Evolutionary conservation across 2,113 vertebrate species (phyloP).

Genomic region (Heteronetta atricapilla): DNA sequence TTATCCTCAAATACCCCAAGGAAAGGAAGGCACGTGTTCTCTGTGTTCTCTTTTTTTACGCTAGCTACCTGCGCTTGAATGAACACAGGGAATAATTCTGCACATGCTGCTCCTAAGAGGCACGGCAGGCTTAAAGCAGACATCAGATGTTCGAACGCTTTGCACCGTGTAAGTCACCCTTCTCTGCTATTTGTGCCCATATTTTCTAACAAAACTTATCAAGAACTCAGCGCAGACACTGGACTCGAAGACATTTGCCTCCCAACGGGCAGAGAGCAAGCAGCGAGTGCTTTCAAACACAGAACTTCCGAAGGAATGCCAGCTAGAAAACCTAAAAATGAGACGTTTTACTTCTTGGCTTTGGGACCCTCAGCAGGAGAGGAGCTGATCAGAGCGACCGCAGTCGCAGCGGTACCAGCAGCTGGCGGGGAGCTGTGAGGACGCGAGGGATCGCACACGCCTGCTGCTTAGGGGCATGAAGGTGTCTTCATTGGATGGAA

Average conservation of each 20-base stretch:
- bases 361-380: neutral
- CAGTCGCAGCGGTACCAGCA: neutral
- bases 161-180: neutral
- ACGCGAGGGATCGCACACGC: rapidly evolving
- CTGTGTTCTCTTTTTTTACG: too few relatives aligned
- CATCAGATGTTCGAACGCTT: neutral
- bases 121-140: neutral
- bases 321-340: neutral
- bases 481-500: neutral
- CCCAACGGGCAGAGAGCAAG: neutral
- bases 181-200: neutral
- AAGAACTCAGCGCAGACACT: neutral
- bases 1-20: neutral
- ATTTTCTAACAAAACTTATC: neutral
- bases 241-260: neutral
- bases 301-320: neutral
- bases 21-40: neutral
- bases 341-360: neutral
- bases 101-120: neutral
- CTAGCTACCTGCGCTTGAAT: neutral
- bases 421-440: neutral
- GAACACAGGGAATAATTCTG: neutral
- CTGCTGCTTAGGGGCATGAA: neutral
- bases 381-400: neutral
- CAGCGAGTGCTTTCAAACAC: neutral